Evolutionary conservation across 2,113 vertebrate species (phyloP).

Genomic region (Anguilla rostrata): DNA sequence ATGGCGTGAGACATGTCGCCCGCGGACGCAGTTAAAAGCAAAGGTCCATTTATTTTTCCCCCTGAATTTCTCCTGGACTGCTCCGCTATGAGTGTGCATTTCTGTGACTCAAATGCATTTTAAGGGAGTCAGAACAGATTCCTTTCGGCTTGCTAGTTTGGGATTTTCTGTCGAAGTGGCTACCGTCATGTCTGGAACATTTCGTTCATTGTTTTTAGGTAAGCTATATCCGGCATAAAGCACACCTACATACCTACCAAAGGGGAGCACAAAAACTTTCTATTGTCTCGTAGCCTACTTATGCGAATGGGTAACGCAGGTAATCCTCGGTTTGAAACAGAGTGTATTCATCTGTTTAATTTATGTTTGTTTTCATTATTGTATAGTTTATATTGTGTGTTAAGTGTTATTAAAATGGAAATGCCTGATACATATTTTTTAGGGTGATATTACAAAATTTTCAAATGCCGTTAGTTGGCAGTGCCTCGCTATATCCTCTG

Average conservation of each 20-base stretch:
- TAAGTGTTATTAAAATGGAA: neutral
- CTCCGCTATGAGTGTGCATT: constrained; percentile 53
- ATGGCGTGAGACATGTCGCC: constrained; percentile 60
- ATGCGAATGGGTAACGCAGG: constrained; percentile 13
- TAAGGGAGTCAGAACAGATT: constrained; percentile 60
- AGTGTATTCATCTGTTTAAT: neutral
- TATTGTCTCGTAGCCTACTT: constrained; percentile 4
- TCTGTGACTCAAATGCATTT: constrained; percentile 54
- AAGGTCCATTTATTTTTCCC: constrained; percentile 45
- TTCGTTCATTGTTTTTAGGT: constrained; percentile 71
- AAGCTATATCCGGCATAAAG: constrained; percentile 53
- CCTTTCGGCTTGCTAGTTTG: constrained; percentile 59
- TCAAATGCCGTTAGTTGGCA: neutral
- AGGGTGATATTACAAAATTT: neutral
- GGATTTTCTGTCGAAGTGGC: constrained; percentile 53
- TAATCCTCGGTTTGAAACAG: neutral
- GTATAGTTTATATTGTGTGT: neutral
- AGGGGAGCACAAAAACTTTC: constrained; percentile 23
- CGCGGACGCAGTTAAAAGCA: constrained; percentile 60
- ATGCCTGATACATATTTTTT: neutral
- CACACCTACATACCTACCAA: neutral
- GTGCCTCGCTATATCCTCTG: neutral
- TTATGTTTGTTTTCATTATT: neutral
- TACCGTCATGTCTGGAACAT: constrained; percentile 71
- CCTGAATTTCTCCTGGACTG: constrained; percentile 48